These are phyloP conservation scores for Cydia fagiglandana DNA, from an alignment of 1,140 invertebrate genomes.

Conservation along the genomic window DNA sequence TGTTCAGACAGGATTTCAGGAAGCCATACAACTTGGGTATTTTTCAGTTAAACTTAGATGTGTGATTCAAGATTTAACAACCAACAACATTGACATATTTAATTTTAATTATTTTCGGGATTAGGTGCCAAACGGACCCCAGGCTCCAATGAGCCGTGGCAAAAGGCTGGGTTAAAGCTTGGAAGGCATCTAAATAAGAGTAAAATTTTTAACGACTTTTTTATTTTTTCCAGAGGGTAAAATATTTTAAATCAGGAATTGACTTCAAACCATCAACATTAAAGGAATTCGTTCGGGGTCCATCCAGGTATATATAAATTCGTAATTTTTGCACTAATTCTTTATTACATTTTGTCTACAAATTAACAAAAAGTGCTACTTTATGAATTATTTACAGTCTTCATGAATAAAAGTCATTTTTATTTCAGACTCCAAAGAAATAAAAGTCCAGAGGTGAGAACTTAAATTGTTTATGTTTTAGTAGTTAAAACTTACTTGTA, in stretches of 20 bases:
- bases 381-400: background rate
- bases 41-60: no score
- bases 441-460: background rate
- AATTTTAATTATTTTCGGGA: no score
- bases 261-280: conserved; percentile 63
- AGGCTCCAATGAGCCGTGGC: no score
- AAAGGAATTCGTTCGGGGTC: conserved; percentile 64
- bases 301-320: conserved; percentile 47
- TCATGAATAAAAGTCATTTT: background rate
- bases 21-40: no score
- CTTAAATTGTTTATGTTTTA: background rate
- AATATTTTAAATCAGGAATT: conserved; percentile 55
- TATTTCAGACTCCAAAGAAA: background rate
- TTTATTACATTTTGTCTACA: background rate
- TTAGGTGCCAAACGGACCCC: no score
- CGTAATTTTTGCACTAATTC: background rate
- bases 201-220: background rate
- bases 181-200: no score
- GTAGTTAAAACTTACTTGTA: no score
- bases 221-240: conserved; percentile 53
- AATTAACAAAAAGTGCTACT: background rate
- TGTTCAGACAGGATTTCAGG: no score
- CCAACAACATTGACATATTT: no score
- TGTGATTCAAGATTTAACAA: no score
- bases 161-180: no score